Evolutionary conservation across 2,113 vertebrate species (phyloP), one percentile per base, ranked within the genome.

Genomic region (Rana temporaria): DNA sequence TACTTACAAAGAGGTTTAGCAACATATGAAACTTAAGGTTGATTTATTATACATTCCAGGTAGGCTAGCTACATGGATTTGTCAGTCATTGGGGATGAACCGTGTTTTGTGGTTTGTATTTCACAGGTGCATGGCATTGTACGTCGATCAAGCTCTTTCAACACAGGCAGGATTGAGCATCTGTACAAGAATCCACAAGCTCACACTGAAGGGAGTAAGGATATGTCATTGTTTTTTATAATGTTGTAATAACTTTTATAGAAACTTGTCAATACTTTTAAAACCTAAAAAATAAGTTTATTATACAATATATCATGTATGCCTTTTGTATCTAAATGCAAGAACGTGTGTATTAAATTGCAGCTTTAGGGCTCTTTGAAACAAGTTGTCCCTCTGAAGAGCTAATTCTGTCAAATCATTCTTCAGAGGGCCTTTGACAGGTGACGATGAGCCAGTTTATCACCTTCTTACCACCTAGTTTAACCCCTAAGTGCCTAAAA

Each of bases 161-260:
- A 99, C 87, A 99, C 98, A 0, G 98, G 98, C 38, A 93, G 98
- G 69, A 99, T 99, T 59, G 97, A 98, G 67, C 98, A 99, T 85
- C 96, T 99, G 18, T 99, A 99, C 90, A 95, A 97, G 89, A 98
- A 99, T 85, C 96, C 95, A 4, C 94, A 95, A 88, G 94, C 97
- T 22, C 98, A 99, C 87, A 96, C 86, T 26, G 96, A 97, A 95
- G 98, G 98, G 93, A 97, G 98, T 99, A 92, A 97, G 98, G 63
- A 30, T 1, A 0, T 19, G 16, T 73, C 56, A 38, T 5, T 59
- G 4, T 62, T 15, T 65, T 6, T 65, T 73, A 11, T 17, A n/a
- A 34, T 38, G 6, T 52, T 59, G 4, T 20, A 4, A 4, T 78
- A 64, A 32, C 55, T 65, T 48, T 48, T 48, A 30, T 12, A 12